Evolutionary conservation across 2,888 invertebrate species (phyloP).

Genomic region (Keiferia lycopersicella): DNA sequence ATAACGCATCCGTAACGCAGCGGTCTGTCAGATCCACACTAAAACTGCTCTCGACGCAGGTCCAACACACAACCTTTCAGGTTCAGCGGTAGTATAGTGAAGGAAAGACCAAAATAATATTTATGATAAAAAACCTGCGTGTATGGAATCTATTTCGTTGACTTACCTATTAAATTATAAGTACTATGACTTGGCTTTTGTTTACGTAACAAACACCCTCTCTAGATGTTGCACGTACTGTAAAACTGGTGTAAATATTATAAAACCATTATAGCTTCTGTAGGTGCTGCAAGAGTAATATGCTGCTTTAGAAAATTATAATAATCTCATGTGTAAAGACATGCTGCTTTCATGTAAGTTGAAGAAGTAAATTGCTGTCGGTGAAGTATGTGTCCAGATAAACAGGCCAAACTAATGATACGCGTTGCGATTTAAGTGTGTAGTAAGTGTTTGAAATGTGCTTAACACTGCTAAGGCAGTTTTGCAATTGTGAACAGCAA

Average conservation of each 20-base stretch:
- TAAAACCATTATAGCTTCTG: neutral
- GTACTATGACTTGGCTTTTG: too few species aligned
- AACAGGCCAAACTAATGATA: conserved; percentile 27
- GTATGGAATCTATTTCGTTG: too few species aligned
- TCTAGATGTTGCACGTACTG: too few species aligned
- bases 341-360: conserved; percentile 7
- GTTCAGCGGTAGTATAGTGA: too few species aligned
- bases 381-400: conserved; percentile 21
- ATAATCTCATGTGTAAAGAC: neutral
- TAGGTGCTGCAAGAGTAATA: neutral
- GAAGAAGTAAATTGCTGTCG: conserved; percentile 10
- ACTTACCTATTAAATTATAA: too few species aligned
- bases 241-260: neutral
- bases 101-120: too few species aligned
- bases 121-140: too few species aligned
- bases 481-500: conserved; percentile 26
- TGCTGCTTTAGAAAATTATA: neutral
- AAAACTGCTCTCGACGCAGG: too few species aligned
- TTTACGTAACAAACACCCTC: too few species aligned
- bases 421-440: conserved; percentile 27
- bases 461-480: conserved; percentile 22
- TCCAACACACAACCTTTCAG: too few species aligned
- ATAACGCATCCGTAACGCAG: too few species aligned
- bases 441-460: conserved; percentile 30
- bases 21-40: too few species aligned